Evolutionary conservation across 64 coral and sea anemone genomes (phyloP).

Genomic region (Porites lutea): DNA sequence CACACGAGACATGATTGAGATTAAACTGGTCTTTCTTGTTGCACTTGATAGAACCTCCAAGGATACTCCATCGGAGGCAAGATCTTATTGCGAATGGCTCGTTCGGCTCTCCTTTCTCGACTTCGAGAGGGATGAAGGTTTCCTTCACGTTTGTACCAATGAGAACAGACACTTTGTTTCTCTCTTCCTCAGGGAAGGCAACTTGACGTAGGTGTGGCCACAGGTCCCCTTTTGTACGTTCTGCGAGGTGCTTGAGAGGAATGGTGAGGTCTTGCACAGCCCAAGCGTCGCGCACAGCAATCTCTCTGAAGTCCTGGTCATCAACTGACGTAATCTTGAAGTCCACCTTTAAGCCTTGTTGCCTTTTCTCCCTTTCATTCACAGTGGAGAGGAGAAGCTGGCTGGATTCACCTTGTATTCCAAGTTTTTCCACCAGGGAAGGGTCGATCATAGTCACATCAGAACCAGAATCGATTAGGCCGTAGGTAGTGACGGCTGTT

Average conservation of each 20-base stretch:
- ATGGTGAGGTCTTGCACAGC: constrained; percentile 38
- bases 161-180: constrained; percentile 52
- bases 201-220: constrained; percentile 51
- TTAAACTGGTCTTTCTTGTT: not conserved
- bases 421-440: constrained; percentile 15
- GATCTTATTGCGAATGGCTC: constrained; percentile 31
- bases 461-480: constrained; percentile 43
- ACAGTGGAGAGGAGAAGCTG: constrained; percentile 12
- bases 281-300: constrained; percentile 15
- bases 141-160: constrained; percentile 37
- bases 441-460: constrained; percentile 31
- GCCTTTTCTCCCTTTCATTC: not conserved
- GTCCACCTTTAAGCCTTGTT: constrained; percentile 5
- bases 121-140: constrained; percentile 33
- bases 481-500: not conserved
- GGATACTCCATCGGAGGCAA: constrained; percentile 50
- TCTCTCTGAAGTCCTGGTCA: not conserved
- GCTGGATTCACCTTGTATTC: not conserved
- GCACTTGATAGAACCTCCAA: not conserved
- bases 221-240: not conserved
- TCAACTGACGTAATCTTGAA: not conserved
- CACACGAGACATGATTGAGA: too few relatives aligned
- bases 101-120: constrained; percentile 28
- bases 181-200: constrained; percentile 35
- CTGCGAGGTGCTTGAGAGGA: constrained; percentile 21